Evolutionary conservation across 2,797 vertebrate genomes (phyloP).

Genomic region (Hafferia zeledoni): DNA sequence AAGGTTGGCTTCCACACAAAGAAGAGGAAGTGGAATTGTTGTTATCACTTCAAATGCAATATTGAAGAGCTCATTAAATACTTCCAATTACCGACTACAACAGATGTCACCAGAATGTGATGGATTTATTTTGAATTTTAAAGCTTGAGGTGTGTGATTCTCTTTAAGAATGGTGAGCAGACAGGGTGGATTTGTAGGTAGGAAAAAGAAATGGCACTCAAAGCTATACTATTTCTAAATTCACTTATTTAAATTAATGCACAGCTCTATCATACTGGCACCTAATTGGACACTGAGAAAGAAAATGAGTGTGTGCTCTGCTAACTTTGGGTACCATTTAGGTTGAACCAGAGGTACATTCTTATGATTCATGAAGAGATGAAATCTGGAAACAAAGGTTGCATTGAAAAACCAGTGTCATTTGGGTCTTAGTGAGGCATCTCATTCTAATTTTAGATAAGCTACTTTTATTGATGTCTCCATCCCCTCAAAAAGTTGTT

Average conservation of each 20-base stretch:
- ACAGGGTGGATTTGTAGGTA: neutral
- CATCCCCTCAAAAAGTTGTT: neutral
- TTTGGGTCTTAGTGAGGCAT: neutral
- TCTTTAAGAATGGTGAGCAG: neutral
- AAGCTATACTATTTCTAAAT: neutral
- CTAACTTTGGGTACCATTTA: neutral
- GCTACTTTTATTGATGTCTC: neutral
- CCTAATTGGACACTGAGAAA: neutral
- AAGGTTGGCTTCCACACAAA: constrained; percentile 29
- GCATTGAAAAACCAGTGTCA: neutral
- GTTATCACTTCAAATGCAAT: neutral
- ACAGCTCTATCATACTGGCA: neutral
- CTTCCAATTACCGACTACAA: neutral
- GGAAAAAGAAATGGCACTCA: neutral
- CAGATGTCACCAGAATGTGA: neutral
- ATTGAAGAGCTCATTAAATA: neutral
- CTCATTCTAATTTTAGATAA: constrained; percentile 1
- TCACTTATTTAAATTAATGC: neutral
- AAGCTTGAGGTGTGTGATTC: neutral
- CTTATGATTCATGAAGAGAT: neutral
- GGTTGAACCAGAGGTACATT: neutral
- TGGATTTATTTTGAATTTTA: neutral
- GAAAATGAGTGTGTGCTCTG: neutral
- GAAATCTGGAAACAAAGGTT: neutral
- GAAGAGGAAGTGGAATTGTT: constrained; percentile 1